These are phyloP conservation scores for Tryphoninae sp. DNA, from an alignment of 2,888 invertebrate species.

Conservation along the genomic window DNA sequence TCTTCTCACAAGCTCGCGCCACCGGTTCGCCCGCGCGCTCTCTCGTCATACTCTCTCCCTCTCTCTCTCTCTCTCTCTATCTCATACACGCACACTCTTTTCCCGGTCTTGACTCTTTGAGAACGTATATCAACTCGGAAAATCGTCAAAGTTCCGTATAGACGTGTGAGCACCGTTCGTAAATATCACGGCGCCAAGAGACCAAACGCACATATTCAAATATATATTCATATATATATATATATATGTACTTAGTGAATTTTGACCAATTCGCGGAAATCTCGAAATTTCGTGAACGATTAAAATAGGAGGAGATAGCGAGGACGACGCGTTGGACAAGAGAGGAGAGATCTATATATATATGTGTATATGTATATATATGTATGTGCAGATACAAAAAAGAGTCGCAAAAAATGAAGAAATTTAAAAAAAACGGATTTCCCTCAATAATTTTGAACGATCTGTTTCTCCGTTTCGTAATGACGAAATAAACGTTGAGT, in stretches of 20 bases:
- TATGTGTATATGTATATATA: background rate
- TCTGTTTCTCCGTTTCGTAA: background rate
- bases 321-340: background rate
- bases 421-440: slow-evolving; percentile 15
- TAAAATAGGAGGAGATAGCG: slow-evolving; percentile 25
- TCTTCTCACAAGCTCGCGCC: slow-evolving; percentile 56
- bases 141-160: slow-evolving; percentile 60
- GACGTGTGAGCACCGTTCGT: slow-evolving; percentile 47
- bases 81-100: slow-evolving; percentile 13
- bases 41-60: slow-evolving; percentile 3
- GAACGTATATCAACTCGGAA: slow-evolving; percentile 49
- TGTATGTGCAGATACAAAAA: background rate
- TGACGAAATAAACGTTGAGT: background rate
- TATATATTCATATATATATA: slow-evolving; percentile 4
- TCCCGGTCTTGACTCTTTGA: slow-evolving; percentile 15
- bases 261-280: slow-evolving; percentile 32
- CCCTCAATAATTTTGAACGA: background rate
- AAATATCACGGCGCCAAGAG: slow-evolving; percentile 43
- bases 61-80: slow-evolving; percentile 24
- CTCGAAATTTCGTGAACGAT: slow-evolving; percentile 20
- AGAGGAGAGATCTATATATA: background rate
- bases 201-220: slow-evolving; percentile 1
- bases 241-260: slow-evolving; percentile 13
- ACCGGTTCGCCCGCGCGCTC: slow-evolving; percentile 42
- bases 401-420: slow-evolving; percentile 39